These are phyloP conservation scores for Apantesis nais DNA, from an alignment of 2,888 invertebrate genomes.

Conservation along the genomic window DNA sequence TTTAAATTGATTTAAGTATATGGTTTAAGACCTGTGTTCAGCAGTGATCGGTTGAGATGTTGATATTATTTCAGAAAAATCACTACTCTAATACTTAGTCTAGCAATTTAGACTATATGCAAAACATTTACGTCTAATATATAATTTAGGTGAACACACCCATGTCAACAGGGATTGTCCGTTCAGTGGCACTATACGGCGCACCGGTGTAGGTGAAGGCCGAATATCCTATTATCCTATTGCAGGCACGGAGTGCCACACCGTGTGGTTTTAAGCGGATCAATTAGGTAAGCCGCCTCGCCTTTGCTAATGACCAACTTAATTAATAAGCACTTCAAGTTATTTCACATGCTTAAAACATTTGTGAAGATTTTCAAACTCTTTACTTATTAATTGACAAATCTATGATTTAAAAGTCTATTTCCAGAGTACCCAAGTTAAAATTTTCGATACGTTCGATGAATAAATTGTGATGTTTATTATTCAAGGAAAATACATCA, in stretches of 20 bases:
- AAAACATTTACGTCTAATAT: no score
- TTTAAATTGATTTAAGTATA: background rate
- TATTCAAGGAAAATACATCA: constrained; percentile 9
- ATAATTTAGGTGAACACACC: no score
- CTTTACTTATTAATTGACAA: background rate
- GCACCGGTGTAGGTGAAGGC: no score
- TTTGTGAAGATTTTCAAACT: background rate
- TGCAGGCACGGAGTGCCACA: no score
- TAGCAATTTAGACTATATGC: background rate
- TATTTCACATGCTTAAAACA: background rate
- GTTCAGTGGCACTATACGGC: no score
- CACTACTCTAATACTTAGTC: background rate
- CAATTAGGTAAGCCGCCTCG: no score
- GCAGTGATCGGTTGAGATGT: no score
- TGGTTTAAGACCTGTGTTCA: background rate
- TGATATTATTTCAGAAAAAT: background rate
- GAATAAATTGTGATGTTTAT: background rate
- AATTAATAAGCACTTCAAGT: background rate
- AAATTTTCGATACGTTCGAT: background rate
- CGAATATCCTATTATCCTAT: no score
- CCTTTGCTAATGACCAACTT: no score
- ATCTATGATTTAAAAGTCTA: background rate
- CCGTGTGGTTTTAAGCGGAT: no score
- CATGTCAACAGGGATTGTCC: no score
- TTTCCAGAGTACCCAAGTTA: background rate